Conservation (phyloP, 2,113 vertebrate species). For the Aphyosemion australe region DNA sequence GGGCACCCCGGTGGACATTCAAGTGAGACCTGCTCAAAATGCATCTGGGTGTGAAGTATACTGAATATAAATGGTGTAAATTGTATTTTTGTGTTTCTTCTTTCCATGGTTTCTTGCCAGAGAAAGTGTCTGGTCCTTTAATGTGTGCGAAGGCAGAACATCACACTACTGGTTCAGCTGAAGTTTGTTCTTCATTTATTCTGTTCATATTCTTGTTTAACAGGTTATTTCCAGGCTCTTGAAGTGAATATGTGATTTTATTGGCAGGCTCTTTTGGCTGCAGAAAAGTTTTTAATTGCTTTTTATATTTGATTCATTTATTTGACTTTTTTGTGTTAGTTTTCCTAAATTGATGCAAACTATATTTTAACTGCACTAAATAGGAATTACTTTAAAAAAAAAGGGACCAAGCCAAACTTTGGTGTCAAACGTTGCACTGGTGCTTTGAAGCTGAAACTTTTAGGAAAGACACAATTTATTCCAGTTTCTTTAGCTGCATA, state of each 20-base stretch:
- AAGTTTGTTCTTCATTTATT: not conserved
- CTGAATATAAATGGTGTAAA: not conserved
- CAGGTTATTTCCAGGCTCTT: too few relatives aligned
- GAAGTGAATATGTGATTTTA: not conserved
- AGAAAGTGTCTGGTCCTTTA: not conserved
- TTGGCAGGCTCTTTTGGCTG: not conserved
- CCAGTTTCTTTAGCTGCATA: not conserved
- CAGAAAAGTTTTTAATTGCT: not conserved
- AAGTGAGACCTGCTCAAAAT: not conserved
- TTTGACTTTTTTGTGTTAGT: not conserved
- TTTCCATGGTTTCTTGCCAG: not conserved
- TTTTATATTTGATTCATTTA: too few relatives aligned
- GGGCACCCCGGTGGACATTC: conserved; percentile 22
- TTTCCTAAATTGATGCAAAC: not conserved
- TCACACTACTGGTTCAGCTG: not conserved
- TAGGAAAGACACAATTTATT: not conserved
- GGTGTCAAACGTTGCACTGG: not conserved
- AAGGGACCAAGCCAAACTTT: not conserved
- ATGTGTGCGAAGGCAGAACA: not conserved
- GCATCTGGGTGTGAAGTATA: not conserved
- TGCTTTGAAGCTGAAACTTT: not conserved
- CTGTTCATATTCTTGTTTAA: too few relatives aligned
- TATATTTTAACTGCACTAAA: not conserved
- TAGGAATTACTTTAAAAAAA: not conserved
- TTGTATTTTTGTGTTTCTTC: not conserved